phyloP scores from a whole-genome alignment of 2,888 invertebrate species.

The Drosophila ezoana region DNA sequence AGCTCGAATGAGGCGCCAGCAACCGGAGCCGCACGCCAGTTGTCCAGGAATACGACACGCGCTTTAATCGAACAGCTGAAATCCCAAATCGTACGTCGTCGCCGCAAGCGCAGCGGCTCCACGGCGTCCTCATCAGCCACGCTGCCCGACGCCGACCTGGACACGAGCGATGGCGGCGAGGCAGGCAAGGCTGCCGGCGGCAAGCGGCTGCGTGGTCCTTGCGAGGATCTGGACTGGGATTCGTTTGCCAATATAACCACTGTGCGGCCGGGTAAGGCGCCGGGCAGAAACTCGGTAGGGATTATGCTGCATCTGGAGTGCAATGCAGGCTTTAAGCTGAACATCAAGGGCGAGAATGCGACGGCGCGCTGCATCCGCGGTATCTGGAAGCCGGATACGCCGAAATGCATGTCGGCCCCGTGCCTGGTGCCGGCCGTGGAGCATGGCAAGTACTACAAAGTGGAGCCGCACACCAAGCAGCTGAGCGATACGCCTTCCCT shows the following conservation, averaged over 20 bases:
- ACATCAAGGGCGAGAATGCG: slow-evolving; percentile 89
- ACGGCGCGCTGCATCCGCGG: slow-evolving; percentile 93
- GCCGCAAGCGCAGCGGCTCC: slow-evolving; percentile 68
- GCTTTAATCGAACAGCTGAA: slow-evolving; percentile 79
- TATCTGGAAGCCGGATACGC: slow-evolving; percentile 93
- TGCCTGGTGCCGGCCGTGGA: slow-evolving; percentile 90
- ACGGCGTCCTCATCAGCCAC: slow-evolving; percentile 33
- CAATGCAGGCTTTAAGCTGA: slow-evolving; percentile 91
- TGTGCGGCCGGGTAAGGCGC: slow-evolving; percentile 89
- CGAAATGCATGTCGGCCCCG: slow-evolving; percentile 91
- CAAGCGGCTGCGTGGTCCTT: slow-evolving; percentile 86
- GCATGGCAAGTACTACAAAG: slow-evolving; percentile 88
- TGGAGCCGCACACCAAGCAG: slow-evolving; percentile 80
- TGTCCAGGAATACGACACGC: slow-evolving; percentile 36
- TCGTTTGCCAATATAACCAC: slow-evolving; percentile 87
- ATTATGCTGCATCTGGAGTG: slow-evolving; percentile 91
- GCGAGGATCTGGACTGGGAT: slow-evolving; percentile 86
- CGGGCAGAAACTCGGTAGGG: slow-evolving; percentile 90
- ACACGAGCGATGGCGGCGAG: slow-evolving; percentile 67
- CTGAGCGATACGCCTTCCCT: slow-evolving; percentile 80
- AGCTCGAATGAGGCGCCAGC: slow-evolving; percentile 43
- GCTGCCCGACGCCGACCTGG: slow-evolving; percentile 62
- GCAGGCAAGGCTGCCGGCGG: slow-evolving; percentile 58
- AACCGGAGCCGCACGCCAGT: slow-evolving; percentile 14
- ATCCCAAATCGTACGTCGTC: slow-evolving; percentile 79